Conservation (phyloP, 64 coral and sea anemone genomes). For the Stichodactyla helianthus region DNA sequence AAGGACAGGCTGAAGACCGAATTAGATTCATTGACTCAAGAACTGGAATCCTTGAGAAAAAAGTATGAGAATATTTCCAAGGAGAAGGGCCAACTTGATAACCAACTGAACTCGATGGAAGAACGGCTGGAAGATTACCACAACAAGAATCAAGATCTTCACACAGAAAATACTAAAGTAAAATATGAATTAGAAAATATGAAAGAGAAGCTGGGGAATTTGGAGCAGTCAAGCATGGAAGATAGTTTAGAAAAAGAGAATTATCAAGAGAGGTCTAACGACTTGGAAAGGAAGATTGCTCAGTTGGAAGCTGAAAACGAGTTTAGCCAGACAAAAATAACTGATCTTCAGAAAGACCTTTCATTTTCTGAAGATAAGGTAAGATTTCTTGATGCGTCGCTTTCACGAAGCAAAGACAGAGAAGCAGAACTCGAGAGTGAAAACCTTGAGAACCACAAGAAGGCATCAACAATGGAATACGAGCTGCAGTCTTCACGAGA, state of each 20-base stretch:
- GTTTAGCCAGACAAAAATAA: slow-evolving; percentile 46
- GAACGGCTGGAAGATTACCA: neutral
- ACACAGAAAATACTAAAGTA: slow-evolving; percentile 22
- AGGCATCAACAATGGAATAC: slow-evolving; percentile 50
- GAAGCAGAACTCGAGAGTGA: slow-evolving; percentile 66
- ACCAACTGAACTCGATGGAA: slow-evolving; percentile 14
- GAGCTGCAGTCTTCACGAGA: slow-evolving; percentile 47
- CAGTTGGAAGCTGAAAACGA: slow-evolving; percentile 57
- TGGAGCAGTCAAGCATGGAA: slow-evolving; percentile 16
- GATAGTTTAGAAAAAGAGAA: slow-evolving; percentile 33
- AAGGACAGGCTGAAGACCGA: slow-evolving; percentile 45
- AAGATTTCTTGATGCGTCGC: slow-evolving; percentile 44
- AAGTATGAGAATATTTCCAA: slow-evolving; percentile 32
- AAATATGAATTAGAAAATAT: slow-evolving; percentile 3
- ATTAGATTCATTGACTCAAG: slow-evolving; percentile 13
- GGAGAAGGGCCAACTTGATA: slow-evolving; percentile 48
- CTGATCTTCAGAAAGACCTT: slow-evolving; percentile 52
- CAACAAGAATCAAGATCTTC: slow-evolving; percentile 3
- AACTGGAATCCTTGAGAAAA: slow-evolving; percentile 26
- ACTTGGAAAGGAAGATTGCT: slow-evolving; percentile 26
- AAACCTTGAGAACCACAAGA: slow-evolving; percentile 64
- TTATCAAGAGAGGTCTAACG: slow-evolving; percentile 25
- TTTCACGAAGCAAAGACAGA: slow-evolving; percentile 47
- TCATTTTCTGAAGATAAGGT: slow-evolving; percentile 45
- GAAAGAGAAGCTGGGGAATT: slow-evolving; percentile 22